Evolutionary conservation across 2,113 vertebrate genomes (phyloP), one percentile per base, ranked within the genome.

Genomic region (Donacobius atricapilla): DNA sequence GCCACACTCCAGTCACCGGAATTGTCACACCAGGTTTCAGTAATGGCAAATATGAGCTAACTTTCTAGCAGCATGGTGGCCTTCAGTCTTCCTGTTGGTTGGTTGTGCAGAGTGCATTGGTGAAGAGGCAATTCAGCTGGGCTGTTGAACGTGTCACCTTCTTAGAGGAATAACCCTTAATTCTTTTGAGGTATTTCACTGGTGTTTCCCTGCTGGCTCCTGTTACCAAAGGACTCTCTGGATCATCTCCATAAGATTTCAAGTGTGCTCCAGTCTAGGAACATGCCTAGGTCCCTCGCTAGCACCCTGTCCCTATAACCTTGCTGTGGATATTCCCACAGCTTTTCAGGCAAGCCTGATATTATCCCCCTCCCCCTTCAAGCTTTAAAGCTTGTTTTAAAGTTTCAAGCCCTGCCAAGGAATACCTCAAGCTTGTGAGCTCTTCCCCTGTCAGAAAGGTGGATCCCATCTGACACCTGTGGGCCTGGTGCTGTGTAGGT

Each of bases 121-220:
- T 51, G 37, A 63, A 77, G n/a, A 57, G 58, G 25, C 30, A n/a
- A 42, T 66, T 72, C 47, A 68, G 19, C 37, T 42, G 56, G 27
- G 17, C 13, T 44, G 40, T 56, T 15, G 11, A n/a, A 64, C 0
- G 0, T 60, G 37, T 21, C 45, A 44, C 45, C 10, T 80, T 64
- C 50, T 54, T 28, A 81, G 50, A 76, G 40, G 17, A 75, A 35
- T 11, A n/a, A 7, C 11, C 28, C 51, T 89, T 81, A 35, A 68
- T 65, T 65, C 19, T 33, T 87, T 37, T 70, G 37, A 63, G 18
- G 8, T 15, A 28, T 77, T 85, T 81, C 42, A 57, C 7, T 39
- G 31, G 23, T 68, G 17, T 61, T 84, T 81, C n/a, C 31, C n/a
- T 68, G 8, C 30, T 66, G 35, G 13, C 10, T 69, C 4, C 39